Percentiles rank a stretch among this genome's conserved stretches.
Evolutionary conservation across 2,797 vertebrate genomes (phyloP).

Genomic region (Eupleurogrammus muticus): DNA sequence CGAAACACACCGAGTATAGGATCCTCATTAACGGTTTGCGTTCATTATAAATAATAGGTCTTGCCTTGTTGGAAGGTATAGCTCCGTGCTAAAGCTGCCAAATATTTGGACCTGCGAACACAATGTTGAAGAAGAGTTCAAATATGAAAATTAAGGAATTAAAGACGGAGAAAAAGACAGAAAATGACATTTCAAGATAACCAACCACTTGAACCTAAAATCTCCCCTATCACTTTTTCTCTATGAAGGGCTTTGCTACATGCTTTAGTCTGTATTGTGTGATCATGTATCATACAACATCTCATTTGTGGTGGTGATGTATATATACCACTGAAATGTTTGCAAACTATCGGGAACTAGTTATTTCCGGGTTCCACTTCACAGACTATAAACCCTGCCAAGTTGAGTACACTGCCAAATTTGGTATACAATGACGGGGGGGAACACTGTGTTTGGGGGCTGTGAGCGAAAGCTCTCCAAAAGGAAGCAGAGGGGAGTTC

Average conservation of each 20-base stretch:
- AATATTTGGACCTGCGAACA: slow-evolving; percentile 94
- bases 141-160: background rate
- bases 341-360: slow-evolving; percentile 39
- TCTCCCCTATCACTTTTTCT: background rate
- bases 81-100: slow-evolving; percentile 98
- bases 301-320: slow-evolving; percentile 25
- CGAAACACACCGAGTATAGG: background rate
- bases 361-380: slow-evolving; percentile 59
- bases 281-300: background rate
- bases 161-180: background rate
- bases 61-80: slow-evolving; percentile 98
- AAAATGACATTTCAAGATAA: background rate
- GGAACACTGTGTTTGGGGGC: slow-evolving; percentile 39
- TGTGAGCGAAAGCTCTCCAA: slow-evolving; percentile 43
- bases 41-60: slow-evolving; percentile 14
- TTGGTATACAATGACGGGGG: slow-evolving; percentile 54
- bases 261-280: background rate
- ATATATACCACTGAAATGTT: slow-evolving; percentile 37
- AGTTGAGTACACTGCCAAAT: slow-evolving; percentile 54
- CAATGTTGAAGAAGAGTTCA: slow-evolving; percentile 19
- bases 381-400: slow-evolving; percentile 40
- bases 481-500: slow-evolving; percentile 55
- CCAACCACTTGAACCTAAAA: background rate
- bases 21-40: background rate
- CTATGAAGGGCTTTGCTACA: background rate